Evolutionary conservation across 2,888 invertebrate species (phyloP), one percentile per base, ranked within the genome.

Genomic region (Platycheirus rosarum): DNA sequence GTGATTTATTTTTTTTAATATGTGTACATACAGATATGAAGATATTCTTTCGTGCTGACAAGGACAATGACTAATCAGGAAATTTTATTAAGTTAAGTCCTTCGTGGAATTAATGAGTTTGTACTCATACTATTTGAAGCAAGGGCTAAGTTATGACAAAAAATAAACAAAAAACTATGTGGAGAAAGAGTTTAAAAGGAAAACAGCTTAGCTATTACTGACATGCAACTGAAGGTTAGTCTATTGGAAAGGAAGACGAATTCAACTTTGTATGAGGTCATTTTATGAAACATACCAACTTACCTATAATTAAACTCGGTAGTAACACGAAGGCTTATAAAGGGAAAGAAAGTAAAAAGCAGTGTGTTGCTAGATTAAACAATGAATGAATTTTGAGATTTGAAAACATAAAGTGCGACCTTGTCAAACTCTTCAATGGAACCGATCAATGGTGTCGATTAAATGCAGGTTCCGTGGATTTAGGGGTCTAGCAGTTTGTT

Each of bases 61-160:
- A 75, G 70, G 80, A 70, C 75, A 75, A 75, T 71, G 75, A 66
- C 60, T 70, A 74, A 75, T 70, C 55, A 70, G 69, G 20, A 57
- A 60, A 63, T 70, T 57, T 57, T 18, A 57, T 49, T 40, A 62
- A 46, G 35, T 5, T 68, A 11, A 42, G 6, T 6, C n/a, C 4
- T 44, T 60, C 44, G 29, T 60, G 60, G 60, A 29, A 32, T 44
- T 60, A 44, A 60, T 60, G 60, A 42, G 60, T 18, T 60, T 42
- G 42, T 35, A n/a, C n/a, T 35, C n/a, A n/a, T 13, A 13, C 13
- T 53, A 26, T 57, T 40, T 11, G 2, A 55, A 23, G 23, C 2
- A 0, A 20, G 20, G 46, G 48, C 13, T 46, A n/a, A 48, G 26
- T 11, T 16, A 26, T 60, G 57, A 42, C 60, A 32, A 16, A 44